Conservation (phyloP, 2,888 invertebrate species). For the Agriopis leucophaearia region DNA sequence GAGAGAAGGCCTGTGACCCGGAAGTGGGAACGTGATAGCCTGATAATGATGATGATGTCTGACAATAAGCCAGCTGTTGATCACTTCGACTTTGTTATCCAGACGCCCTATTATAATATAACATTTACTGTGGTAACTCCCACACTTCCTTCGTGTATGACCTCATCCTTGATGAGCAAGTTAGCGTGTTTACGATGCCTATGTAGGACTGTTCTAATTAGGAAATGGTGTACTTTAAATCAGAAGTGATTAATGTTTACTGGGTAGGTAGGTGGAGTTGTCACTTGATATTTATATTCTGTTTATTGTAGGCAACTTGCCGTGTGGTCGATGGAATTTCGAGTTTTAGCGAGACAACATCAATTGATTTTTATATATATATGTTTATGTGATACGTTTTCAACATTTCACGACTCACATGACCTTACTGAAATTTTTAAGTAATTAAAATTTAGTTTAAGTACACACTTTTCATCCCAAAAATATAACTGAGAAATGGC, state of each 20-base stretch:
- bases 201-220: slow-evolving; percentile 42
- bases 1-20: too few relatives aligned
- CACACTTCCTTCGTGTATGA: slow-evolving; percentile 22
- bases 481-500: not conserved
- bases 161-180: slow-evolving; percentile 25
- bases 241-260: slow-evolving; percentile 13
- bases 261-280: slow-evolving; percentile 8
- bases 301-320: not conserved
- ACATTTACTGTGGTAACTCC: slow-evolving; percentile 5
- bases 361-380: not conserved
- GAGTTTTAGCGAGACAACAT: too few relatives aligned
- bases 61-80: too few relatives aligned
- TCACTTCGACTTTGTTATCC: too few relatives aligned
- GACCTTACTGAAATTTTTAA: too few relatives aligned
- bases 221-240: slow-evolving; percentile 43
- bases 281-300: not conserved
- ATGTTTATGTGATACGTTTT: not conserved
- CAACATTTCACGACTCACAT: not conserved
- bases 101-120: slow-evolving; percentile 2
- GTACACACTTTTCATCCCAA: not conserved
- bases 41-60: too few relatives aligned
- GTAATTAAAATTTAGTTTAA: too few relatives aligned
- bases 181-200: slow-evolving; percentile 25
- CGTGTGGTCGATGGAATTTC: too few relatives aligned
- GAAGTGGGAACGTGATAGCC: too few relatives aligned